Base-by-base conservation (phyloP, 2,797 vertebrate genomes). In the Urosaurus nigricauda region DNA sequence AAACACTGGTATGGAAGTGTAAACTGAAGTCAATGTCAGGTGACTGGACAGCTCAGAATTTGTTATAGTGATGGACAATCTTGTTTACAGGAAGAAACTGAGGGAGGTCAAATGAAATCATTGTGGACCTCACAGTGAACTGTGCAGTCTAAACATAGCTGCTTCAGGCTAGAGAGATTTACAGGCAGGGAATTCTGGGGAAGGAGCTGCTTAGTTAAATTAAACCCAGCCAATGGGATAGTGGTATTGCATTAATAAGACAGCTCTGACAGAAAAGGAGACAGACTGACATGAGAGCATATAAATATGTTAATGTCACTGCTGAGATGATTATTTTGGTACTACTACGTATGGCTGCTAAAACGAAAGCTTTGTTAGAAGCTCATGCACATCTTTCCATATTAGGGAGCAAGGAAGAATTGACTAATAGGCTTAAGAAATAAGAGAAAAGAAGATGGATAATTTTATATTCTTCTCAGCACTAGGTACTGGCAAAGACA, bases 221-320 rank as follows among this genome's bases (percentile, higher is more conserved):
- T 93, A 26, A 19, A 47, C 60, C 58, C 2, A 90, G 88, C 82
- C 60, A 88, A 74, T 58, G 70, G 63, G 70, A 82, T 17, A 87
- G 73, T 75, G 17, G 78, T 90, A 71, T 0, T 85, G 83, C 81
- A 93, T 91, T 94, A 94, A 88, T 90, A 91, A 90, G 70, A 82
- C n/a, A 84, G 37, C 32, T 94, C 89, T 88, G 75, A 92, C 88
- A 86, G 91, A 90, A 71, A 90, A 87, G 35, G 79, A 90, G 43
- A 3, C 35, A 83, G 63, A 56, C 26, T 70, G 88, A 71, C 63
- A 91, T 32, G 87, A 92, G 40, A 92, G 80, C 84, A 90, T 74
- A 93, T 82, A 87, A 94, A 93, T 92, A 92, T 92, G 91, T 71
- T 91, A 94, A 95, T 94, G 80, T 3, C 90, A 79, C 83, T 91